Conservation (phyloP, 2,113 vertebrate species). For the Chaetorhynchus papuensis region DNA sequence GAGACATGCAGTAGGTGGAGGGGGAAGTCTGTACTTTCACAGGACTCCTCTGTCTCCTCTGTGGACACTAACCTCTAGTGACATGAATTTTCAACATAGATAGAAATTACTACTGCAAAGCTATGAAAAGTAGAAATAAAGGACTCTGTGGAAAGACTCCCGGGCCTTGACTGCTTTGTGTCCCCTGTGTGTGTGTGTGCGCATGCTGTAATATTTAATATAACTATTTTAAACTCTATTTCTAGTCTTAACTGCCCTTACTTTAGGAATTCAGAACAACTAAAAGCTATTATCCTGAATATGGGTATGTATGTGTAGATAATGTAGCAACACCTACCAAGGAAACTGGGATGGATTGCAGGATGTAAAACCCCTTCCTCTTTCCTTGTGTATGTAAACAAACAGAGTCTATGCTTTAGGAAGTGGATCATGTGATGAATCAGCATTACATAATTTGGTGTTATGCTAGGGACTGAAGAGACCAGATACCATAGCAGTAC, state of each 20-base stretch:
- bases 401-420: background rate
- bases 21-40: background rate
- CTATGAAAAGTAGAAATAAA: background rate
- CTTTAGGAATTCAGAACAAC: background rate
- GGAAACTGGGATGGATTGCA: background rate
- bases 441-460: background rate
- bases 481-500: background rate
- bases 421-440: background rate
- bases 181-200: background rate
- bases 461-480: background rate
- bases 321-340: background rate
- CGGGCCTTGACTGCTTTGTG: fast-evolving
- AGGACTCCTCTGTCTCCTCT: background rate
- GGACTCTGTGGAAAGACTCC: background rate
- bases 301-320: fast-evolving
- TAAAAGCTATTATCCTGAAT: background rate
- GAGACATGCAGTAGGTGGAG: background rate
- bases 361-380: background rate
- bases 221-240: background rate
- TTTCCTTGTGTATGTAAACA: background rate
- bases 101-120: background rate
- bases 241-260: background rate
- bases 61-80: background rate
- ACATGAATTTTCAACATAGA: background rate
- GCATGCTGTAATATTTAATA: background rate